Percentiles rank a stretch among this genome's conserved stretches.
Evolutionary conservation across 92 coral and sea anemone species (phyloP).

Genomic region (Siderastrea siderea): DNA sequence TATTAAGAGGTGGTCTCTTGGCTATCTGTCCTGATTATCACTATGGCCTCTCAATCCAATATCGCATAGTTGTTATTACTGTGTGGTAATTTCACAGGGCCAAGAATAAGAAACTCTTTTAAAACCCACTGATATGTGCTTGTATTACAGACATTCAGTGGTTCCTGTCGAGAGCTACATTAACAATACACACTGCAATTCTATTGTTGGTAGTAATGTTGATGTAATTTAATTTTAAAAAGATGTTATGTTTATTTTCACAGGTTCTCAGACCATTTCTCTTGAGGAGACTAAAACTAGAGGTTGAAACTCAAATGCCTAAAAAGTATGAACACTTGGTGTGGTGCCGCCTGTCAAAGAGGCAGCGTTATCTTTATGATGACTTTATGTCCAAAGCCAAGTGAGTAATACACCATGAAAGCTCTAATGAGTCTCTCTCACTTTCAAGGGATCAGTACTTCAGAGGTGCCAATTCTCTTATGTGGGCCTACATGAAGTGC

Average conservation of each 20-base stretch:
- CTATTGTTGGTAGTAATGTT: too few species aligned
- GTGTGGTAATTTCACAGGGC: slow-evolving; percentile 83
- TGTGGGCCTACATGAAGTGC: too few species aligned
- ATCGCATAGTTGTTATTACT: slow-evolving; percentile 44
- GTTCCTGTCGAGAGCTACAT: slow-evolving; percentile 93
- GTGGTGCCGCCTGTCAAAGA: slow-evolving; percentile 90
- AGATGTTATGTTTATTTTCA: background rate
- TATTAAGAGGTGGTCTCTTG: too few species aligned
- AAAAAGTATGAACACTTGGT: slow-evolving; percentile 97
- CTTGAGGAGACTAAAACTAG: slow-evolving; percentile 89
- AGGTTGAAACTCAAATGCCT: slow-evolving; percentile 99
- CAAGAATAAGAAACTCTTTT: slow-evolving; percentile 70
- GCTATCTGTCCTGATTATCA: background rate
- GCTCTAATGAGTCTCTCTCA: background rate
- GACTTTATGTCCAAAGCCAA: slow-evolving; percentile 98
- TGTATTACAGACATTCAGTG: slow-evolving; percentile 48
- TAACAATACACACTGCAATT: background rate
- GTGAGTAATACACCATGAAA: slow-evolving; percentile 55
- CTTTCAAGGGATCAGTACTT: too few species aligned
- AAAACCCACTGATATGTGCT: slow-evolving; percentile 67
- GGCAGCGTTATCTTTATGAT: slow-evolving; percentile 97
- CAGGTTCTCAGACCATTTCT: slow-evolving; percentile 97
- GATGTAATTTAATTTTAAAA: too few species aligned
- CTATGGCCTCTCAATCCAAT: slow-evolving; percentile 76
- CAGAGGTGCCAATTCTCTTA: too few species aligned